Percentiles rank a stretch among this genome's conserved stretches.
Conservation (phyloP, 2,113 vertebrate genomes). For the Pampusana beccarii region DNA sequence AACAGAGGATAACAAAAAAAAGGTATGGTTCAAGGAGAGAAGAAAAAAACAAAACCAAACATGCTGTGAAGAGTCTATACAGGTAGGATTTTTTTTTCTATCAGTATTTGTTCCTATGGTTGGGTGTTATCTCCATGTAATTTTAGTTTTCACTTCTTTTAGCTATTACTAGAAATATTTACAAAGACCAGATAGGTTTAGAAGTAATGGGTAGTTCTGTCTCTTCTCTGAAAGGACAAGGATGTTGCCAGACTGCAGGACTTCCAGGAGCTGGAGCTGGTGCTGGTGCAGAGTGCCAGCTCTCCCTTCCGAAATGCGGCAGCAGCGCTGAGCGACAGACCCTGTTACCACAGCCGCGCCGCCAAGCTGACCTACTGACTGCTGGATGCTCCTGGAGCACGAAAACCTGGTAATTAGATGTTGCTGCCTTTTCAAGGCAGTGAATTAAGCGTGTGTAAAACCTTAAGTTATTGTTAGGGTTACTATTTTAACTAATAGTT, state of each 20-base stretch:
- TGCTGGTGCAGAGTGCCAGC: slow-evolving; percentile 76
- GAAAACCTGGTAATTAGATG: neutral
- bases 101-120: neutral
- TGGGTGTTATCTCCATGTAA: neutral
- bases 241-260: slow-evolving; percentile 89
- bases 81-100: neutral
- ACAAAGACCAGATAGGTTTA: neutral
- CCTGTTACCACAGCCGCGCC: slow-evolving; percentile 88
- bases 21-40: neutral
- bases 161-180: neutral
- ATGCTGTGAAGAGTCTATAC: neutral
- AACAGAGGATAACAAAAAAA: neutral
- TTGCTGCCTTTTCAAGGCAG: neutral
- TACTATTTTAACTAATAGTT: slow-evolving; percentile 56
- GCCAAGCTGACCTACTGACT: slow-evolving; percentile 85
- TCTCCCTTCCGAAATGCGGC: slow-evolving; percentile 65
- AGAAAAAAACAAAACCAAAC: neutral
- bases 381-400: neutral
- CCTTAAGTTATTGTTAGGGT: slow-evolving; percentile 55
- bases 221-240: slow-evolving; percentile 80
- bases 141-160: neutral
- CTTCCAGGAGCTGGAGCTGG: slow-evolving; percentile 91
- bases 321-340: slow-evolving; percentile 67
- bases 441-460: neutral
- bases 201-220: neutral